phyloP scores from a whole-genome alignment of 2,888 invertebrate species.

The Cryptophagus acutangulus region DNA sequence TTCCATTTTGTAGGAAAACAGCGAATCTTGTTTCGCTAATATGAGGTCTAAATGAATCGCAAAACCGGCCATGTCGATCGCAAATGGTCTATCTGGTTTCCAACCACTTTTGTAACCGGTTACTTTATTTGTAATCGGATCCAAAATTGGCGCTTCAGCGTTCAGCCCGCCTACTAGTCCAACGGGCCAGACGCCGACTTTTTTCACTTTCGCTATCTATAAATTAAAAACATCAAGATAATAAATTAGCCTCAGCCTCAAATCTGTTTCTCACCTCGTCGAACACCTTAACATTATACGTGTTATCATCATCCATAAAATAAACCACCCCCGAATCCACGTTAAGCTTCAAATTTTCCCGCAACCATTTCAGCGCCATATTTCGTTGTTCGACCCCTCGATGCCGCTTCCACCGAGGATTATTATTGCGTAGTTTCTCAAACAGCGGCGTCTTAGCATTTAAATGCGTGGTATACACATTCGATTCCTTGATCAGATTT shows the following conservation, averaged over 20 bases:
- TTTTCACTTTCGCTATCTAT: constrained; percentile 74
- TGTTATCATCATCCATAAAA: constrained; percentile 97
- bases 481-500: constrained; percentile 62
- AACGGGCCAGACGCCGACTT: constrained; percentile 92
- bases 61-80: constrained; percentile 98
- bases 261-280: constrained; percentile 68
- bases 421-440: constrained; percentile 60
- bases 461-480: constrained; percentile 57
- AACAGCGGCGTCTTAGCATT: constrained; percentile 62
- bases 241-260: no score
- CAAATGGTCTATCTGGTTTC: constrained; percentile 88
- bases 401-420: constrained; percentile 72
- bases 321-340: constrained; percentile 72
- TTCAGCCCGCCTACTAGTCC: constrained; percentile 92
- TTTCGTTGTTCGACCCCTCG: constrained; percentile 91
- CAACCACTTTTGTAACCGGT: constrained; percentile 70
- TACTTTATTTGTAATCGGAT: constrained; percentile 45
- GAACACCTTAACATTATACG: constrained; percentile 85
- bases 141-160: constrained; percentile 83
- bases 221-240: constrained; percentile 36
- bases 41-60: constrained; percentile 77
- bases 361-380: constrained; percentile 75
- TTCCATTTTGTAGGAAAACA: constrained; percentile 78
- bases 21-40: constrained; percentile 64
- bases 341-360: constrained; percentile 54